Percentiles rank a stretch among this genome's conserved stretches.
These are phyloP conservation scores for Menidia menidia DNA, from an alignment of 2,797 vertebrate genomes.

Conservation along the genomic window DNA sequence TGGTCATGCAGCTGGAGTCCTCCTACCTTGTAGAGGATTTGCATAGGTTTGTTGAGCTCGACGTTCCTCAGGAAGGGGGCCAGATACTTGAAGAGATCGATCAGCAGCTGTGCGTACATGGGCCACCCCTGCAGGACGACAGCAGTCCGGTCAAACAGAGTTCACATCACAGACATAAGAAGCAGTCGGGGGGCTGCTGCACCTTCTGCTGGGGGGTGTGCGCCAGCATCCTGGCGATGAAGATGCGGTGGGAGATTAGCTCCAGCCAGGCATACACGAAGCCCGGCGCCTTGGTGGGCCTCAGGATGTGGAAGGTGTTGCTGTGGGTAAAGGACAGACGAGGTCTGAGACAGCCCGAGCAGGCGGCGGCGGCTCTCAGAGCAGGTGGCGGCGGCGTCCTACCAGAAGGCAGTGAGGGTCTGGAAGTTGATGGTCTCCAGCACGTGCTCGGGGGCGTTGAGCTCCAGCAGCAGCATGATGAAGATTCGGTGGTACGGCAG, in stretches of 20 bases:
- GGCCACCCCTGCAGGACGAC: constrained; percentile 91
- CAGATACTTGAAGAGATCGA: constrained; percentile 98
- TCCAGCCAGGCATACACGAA: constrained; percentile 99
- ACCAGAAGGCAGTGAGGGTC: constrained; percentile 99
- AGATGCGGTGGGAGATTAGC: constrained; percentile 98
- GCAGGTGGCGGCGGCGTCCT: constrained; percentile 33
- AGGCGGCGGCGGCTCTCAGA: not conserved
- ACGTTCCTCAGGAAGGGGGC: constrained; percentile 98
- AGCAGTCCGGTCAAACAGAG: not conserved
- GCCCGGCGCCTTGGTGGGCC: constrained; percentile 98
- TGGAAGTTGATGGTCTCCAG: constrained; percentile 99
- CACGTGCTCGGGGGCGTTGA: constrained; percentile 98
- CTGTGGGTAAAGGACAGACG: constrained; percentile 66
- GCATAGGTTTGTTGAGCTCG: constrained; percentile 99
- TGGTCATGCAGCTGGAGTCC: too few relatives aligned
- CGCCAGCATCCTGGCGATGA: constrained; percentile 98
- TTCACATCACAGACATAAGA: not conserved
- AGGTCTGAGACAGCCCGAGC: not conserved
- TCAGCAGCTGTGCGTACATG: constrained; percentile 98
- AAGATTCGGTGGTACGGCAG: constrained; percentile 98
- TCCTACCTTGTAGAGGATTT: constrained; percentile 99
- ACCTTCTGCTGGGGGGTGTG: constrained; percentile 99
- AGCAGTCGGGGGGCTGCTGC: constrained; percentile 16
- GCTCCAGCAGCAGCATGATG: constrained; percentile 97
- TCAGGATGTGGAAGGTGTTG: constrained; percentile 99